Conservation (phyloP, 2,888 invertebrate genomes). For the Venusia cambrica region DNA sequence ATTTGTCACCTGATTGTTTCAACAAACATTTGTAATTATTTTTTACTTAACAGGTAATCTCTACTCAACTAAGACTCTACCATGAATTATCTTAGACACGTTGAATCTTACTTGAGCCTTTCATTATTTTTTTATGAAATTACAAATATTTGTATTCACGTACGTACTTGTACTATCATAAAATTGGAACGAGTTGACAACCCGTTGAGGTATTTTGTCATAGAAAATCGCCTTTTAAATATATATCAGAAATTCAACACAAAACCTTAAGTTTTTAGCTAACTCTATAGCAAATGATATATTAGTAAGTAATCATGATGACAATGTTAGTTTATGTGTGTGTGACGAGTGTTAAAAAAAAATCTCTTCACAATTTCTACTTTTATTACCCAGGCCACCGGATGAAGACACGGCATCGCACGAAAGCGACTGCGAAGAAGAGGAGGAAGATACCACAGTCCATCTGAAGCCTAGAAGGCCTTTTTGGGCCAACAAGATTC, state of each 20-base stretch:
- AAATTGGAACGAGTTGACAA: constrained; percentile 12
- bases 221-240: too few relatives aligned
- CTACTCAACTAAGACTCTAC: constrained; percentile 39
- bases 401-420: constrained; percentile 88
- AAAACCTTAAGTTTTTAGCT: too few relatives aligned
- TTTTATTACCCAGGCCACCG: constrained; percentile 84
- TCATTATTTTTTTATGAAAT: constrained; percentile 28
- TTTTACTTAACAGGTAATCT: constrained; percentile 39
- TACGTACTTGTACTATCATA: too few relatives aligned
- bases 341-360: too few relatives aligned
- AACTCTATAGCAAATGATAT: too few relatives aligned
- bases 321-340: too few relatives aligned
- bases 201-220: too few relatives aligned
- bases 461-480: constrained; percentile 89
- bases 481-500: constrained; percentile 93
- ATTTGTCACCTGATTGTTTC: constrained; percentile 36
- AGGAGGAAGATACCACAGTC: constrained; percentile 85
- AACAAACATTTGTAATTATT: constrained; percentile 52
- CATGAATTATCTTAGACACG: constrained; percentile 43
- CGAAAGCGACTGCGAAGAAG: constrained; percentile 87
- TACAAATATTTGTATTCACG: constrained; percentile 30
- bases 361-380: too few relatives aligned
- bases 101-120: constrained; percentile 36
- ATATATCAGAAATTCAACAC: too few relatives aligned
- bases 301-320: too few relatives aligned